Evolutionary conservation across 2,113 vertebrate species (phyloP), one percentile per base, ranked within the genome.

Genomic region (Rostratula benghalensis): DNA sequence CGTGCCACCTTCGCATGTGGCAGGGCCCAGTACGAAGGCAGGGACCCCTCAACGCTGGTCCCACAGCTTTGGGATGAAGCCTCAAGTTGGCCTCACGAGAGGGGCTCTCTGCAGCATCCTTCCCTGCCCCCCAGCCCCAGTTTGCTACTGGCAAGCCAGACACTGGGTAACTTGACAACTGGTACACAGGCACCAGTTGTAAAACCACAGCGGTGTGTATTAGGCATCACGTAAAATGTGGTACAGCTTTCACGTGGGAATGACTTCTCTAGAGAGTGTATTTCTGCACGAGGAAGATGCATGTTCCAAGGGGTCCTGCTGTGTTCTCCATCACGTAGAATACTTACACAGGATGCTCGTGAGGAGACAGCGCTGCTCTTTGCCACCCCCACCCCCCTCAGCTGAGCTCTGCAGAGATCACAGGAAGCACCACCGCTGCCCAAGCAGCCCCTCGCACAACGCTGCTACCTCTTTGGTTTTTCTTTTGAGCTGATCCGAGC

Each of bases 321-420:
- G 56, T 28, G 25, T 9, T 75, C 91, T 71, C 89, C 73, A 22
- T 9, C 65, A 10, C 0, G 5, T 3, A 60, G 37, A 80, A 81
- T 91, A 90, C 83, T 96, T 81, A 92, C 65, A 20, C 10, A 18
- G 79, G 83, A 87, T 8, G 85, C 68, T 78, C 0, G 0, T 76
- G 68, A 86, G 75, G 71, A 91, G 59, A 39, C 30, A 71, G 48
- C 3, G 45, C 87, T 85, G 91, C 59, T 93, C 37, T 73, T 69
- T 79, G 87, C 81, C 54, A 35, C 14, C 13, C 4, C 6, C 65
- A 65, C 14, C n/a, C 3, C 48, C 65, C 53, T 23, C 7, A 5
- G 78, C 67, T 83, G 90, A 87, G 89, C 84, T 89, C 87, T 50
- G 81, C 39, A 92, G 89, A 95, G 95, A 91, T 93, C 88, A 93